Base-by-base conservation (phyloP, 2,888 invertebrate genomes). In the Dolichomitus sp. region DNA sequence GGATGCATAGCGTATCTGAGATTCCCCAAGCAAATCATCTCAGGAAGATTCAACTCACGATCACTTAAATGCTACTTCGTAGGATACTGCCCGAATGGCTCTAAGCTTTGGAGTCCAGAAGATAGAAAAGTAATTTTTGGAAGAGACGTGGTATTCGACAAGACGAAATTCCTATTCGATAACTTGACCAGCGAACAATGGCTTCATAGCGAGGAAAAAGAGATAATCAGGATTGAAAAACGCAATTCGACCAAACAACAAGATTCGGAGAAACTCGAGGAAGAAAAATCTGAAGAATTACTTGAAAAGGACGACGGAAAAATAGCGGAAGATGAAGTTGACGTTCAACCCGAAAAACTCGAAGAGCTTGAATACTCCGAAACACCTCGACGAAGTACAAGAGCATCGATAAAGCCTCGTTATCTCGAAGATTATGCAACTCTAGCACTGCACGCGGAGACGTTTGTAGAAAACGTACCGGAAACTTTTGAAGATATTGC, bases 61-160 rank as follows among this genome's bases (percentile, higher is more conserved):
- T 75, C 75, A 9, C 80, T 75, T 17, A 84, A 83, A 50, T 82
- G 84, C 54, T n/a, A 74, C 48, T 50, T 88, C 23, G 50, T 88
- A 17, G 87, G 87, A 12, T 88, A 89, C 23, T 81, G 79, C 23
- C 4, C 69, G 7, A 86, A 84, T 50, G 80, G 80, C 12, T 86
- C 80, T 23, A 72, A 82, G 30, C 65, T 88, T 9, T 89, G 84
- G 88, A 63, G 76, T 57, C 83, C 81, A 48, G 83, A 84, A 73
- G 79, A 84, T 7, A 4, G 65, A 23, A 81, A 85, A 77, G 57
- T 87, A 17, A 57, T 87, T 27, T 73, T 61, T 33, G 88, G 86
- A 23, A 84, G 86, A 74, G 86, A 90, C 77, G 87, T 87, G 7
- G 80, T 87, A 14, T 90, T 90, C 68, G 85, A 88, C 63, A 88